Percentiles rank a stretch among this genome's conserved stretches.
Conservation (phyloP, 2,888 invertebrate genomes). For the Disparrhopalites patrizii region DNA sequence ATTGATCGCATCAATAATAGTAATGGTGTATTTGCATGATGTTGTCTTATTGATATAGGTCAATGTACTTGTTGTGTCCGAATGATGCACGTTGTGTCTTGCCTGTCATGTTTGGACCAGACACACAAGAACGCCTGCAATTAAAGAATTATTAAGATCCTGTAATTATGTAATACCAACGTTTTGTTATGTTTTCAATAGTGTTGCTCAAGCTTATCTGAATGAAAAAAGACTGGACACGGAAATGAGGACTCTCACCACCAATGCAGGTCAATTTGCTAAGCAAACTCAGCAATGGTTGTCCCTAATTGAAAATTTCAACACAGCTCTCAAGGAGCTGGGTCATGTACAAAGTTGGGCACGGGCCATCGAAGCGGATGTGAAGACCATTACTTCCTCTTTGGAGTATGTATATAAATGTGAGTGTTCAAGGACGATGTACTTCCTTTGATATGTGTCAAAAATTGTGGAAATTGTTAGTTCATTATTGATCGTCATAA, state of each 20-base stretch:
- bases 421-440: too few relatives aligned
- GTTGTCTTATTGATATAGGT: too few relatives aligned
- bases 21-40: neutral
- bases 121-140: too few relatives aligned
- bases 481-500: too few relatives aligned
- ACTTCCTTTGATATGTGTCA: too few relatives aligned
- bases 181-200: constrained; percentile 51
- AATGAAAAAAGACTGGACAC: constrained; percentile 97
- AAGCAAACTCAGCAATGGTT: constrained; percentile 98
- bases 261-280: constrained; percentile 88
- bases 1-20: too few relatives aligned
- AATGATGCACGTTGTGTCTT: too few relatives aligned
- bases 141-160: too few relatives aligned
- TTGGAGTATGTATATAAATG: constrained; percentile 89
- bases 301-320: constrained; percentile 81
- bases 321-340: constrained; percentile 85
- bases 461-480: too few relatives aligned
- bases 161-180: too few relatives aligned
- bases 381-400: constrained; percentile 85
- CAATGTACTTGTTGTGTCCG: too few relatives aligned
- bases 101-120: too few relatives aligned
- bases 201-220: constrained; percentile 95
- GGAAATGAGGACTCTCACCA: constrained; percentile 92
- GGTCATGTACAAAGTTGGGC: constrained; percentile 99
- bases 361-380: constrained; percentile 90